Evolutionary conservation across 2,113 vertebrate species (phyloP).

Genomic region (Macrotus californicus): DNA sequence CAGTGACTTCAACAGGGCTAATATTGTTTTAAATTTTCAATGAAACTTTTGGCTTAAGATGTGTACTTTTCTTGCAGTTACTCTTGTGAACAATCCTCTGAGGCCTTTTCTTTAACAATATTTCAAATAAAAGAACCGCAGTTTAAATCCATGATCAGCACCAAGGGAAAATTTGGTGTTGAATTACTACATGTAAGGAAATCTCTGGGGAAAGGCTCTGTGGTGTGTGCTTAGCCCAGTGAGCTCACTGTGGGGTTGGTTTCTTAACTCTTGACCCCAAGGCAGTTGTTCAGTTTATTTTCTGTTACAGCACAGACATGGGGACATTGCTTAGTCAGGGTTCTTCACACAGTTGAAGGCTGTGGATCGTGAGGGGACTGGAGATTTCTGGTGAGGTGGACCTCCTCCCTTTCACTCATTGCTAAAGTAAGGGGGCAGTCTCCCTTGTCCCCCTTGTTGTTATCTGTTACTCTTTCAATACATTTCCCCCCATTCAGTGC

Average conservation of each 20-base stretch:
- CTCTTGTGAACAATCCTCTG: conserved; percentile 41
- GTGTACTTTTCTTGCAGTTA: conserved; percentile 40
- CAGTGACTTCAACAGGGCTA: not conserved
- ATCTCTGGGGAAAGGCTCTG: not conserved
- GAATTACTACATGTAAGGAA: not conserved
- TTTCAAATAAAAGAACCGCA: conserved; percentile 58
- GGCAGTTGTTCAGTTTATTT: not conserved
- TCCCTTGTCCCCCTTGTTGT: not conserved
- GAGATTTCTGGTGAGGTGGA: not conserved
- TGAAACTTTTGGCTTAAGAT: conserved; percentile 46
- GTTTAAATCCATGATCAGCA: conserved; percentile 51
- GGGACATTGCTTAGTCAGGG: not conserved
- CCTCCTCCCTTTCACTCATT: not conserved
- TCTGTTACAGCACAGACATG: not conserved
- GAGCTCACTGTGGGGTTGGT: not conserved
- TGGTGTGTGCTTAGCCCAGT: not conserved
- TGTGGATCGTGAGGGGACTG: not conserved
- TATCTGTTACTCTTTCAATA: not conserved
- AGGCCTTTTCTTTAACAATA: conserved; percentile 38
- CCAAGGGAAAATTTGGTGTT: conserved; percentile 32
- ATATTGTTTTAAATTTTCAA: conserved; percentile 23
- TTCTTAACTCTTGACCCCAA: not conserved
- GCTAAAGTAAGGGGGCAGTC: not conserved
- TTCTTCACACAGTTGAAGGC: not conserved
- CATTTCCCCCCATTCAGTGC: not conserved